These are phyloP conservation scores for Cebidichthys violaceus DNA, from an alignment of 2,113 vertebrate species.

Conservation along the genomic window DNA sequence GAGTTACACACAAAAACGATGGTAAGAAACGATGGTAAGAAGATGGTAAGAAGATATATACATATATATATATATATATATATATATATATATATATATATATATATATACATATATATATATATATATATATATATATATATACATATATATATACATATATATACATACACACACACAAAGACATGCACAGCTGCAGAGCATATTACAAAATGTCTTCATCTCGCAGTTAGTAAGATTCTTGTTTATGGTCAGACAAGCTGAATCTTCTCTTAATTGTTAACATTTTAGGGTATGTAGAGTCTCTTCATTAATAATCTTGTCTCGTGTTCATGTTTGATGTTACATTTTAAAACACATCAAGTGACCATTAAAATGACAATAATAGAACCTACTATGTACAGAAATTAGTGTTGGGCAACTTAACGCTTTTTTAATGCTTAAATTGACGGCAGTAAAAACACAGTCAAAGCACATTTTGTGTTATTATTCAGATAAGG, in stretches of 20 bases:
- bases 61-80: too few relatives aligned
- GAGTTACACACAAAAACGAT: background rate
- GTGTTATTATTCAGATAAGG: too few relatives aligned
- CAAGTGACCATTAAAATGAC: background rate
- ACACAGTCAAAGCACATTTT: background rate
- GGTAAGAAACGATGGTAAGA: too few relatives aligned
- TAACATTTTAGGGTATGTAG: background rate
- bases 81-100: too few relatives aligned
- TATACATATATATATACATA: too few relatives aligned
- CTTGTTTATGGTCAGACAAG: background rate
- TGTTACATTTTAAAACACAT: background rate
- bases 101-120: too few relatives aligned
- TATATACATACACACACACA: background rate
- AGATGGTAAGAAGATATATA: too few relatives aligned
- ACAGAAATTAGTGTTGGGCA: too few relatives aligned
- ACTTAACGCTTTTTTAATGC: background rate
- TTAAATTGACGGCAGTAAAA: background rate
- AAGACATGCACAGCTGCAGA: constrained; percentile 13
- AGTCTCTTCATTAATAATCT: constrained; percentile 4
- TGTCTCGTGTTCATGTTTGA: background rate
- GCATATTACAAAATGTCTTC: background rate
- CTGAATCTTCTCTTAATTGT: constrained; percentile 2
- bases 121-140: too few relatives aligned
- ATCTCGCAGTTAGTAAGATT: constrained; percentile 13
- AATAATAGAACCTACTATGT: background rate